Percentiles rank a stretch among this genome's conserved stretches.
These are phyloP conservation scores for Spheniscus humboldti DNA, from an alignment of 2,797 vertebrate genomes.

Conservation along the genomic window DNA sequence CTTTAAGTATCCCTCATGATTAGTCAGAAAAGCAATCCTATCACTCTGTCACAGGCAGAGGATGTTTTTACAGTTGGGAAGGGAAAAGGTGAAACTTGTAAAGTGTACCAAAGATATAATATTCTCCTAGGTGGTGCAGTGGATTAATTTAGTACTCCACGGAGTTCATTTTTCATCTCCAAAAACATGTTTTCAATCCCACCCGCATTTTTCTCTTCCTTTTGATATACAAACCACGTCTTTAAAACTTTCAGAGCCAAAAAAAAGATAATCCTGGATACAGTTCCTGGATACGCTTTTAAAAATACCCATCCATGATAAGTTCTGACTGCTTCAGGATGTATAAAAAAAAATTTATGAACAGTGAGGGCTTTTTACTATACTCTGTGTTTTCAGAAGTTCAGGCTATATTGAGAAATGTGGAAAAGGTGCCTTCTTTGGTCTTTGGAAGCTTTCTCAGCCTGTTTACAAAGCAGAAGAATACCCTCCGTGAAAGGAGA, in stretches of 20 bases:
- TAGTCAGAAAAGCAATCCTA: constrained; percentile 51
- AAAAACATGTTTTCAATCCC: constrained; percentile 10
- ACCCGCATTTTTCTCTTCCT: not conserved
- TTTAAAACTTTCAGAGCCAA: not conserved
- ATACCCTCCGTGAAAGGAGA: not conserved
- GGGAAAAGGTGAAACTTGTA: constrained; percentile 38
- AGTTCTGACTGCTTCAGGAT: not conserved
- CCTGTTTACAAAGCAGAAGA: not conserved
- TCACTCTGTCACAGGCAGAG: constrained; percentile 50
- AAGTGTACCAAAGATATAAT: constrained; percentile 22
- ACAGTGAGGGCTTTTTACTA: not conserved
- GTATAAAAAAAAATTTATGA: not conserved
- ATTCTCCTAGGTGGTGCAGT: constrained; percentile 38
- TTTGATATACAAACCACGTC: constrained; percentile 24
- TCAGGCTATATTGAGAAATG: not conserved
- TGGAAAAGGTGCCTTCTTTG: not conserved
- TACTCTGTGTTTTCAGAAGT: not conserved
- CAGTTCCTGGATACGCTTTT: not conserved
- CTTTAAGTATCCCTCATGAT: constrained; percentile 31
- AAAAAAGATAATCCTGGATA: not conserved
- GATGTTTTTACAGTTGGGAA: constrained; percentile 62
- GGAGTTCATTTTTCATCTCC: constrained; percentile 59
- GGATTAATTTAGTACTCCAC: constrained; percentile 43
- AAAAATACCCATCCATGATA: not conserved
- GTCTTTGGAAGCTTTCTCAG: not conserved